Base-by-base conservation (phyloP, 2,113 vertebrate species). In the Thalassarche chlororhynchos region DNA sequence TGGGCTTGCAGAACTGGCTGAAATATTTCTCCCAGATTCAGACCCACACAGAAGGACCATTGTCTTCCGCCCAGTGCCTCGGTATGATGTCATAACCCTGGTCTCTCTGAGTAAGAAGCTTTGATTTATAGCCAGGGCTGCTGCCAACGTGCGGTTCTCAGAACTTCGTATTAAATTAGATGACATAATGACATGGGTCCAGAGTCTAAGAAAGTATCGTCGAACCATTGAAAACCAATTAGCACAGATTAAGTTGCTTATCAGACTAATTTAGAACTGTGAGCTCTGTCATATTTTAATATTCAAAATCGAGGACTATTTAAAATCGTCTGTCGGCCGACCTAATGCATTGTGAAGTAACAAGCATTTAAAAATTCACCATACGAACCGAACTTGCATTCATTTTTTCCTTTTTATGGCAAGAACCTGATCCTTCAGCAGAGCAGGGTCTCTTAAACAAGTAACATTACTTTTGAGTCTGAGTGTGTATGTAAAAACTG, bases 11-110 rank as follows among this genome's bases (percentile, higher is more conserved):
- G 84, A 74, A 90, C 80, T 89, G 82, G 51, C 87, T 96, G 89
- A 87, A 93, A 70, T 94, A 77, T 87, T 95, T 95, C 95, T 95
- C 72, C 76, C 93, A 94, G 89, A 83, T 92, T 93, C 90, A 93
- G 52, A 71, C 25, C 76, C 58, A 69, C 85, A 97, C 91, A 97
- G 97, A 96, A 92, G 93, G 93, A 90, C 90, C 87, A 96, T 97
- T 98, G 97, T 97, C 87, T 96, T 91, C 38, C 11, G 1, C 61
- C 66, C 65, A 26, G 70, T 88, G 77, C 85, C 57, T 95, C 31
- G 1, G 79, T 94, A 89, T 98, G 96, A 97, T 95, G 91, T 98
- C 97, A 97, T 93, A 89, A 80, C 51, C 52, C 64, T 31, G 62
- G 75, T 68, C 55, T 81, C 51, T 89, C 55, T 88, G 55, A 90